Evolutionary conservation across 2,888 invertebrate genomes (phyloP), one percentile per base, ranked within the genome.

Genomic region (Synanthedon tipuliformis): DNA sequence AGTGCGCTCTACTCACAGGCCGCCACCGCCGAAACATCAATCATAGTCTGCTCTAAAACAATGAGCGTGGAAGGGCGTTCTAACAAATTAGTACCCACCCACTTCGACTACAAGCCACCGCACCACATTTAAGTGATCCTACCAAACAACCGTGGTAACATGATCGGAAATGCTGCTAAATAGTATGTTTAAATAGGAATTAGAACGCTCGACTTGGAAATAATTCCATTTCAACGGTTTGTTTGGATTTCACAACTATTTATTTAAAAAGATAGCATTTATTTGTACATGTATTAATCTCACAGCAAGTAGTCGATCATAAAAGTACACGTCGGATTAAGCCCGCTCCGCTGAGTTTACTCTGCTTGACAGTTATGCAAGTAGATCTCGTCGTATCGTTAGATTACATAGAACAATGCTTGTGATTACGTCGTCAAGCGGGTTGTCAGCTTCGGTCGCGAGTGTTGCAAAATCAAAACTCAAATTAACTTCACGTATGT

Each of bases 41-140:
- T 87, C 85, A 86, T 86, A 75, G 81, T 73, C 70, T 83, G 78
- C 85, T 84, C 84, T 85, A 85, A 86, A 86, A 87, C 86, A 84
- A 87, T 87, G 80, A 86, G 81, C 85, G 57, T 79, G 77, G 75
- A 79, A 82, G 81, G 82, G 84, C 78, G 81, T 82, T 79, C 84
- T 70, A 64, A 64, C 78, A 87, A 45, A 87, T 87, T 87, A 86
- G 79, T 84, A 76, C 75, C 81, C 81, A 78, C 85, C 85, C 77
- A 86, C 83, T 72, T 70, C 66, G 69, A 71, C 74, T 74, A 77
- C 76, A 70, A 77, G 73, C 75, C 73, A 73, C 78, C 83, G 81
- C 71, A 68, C 62, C 66, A 60, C 61, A 63, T 66, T 77, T 81
- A 84, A 86, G 82, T 83, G 82, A 75, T 69, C 65, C 67, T 68